phyloP scores from a whole-genome alignment of 53 echinoderm and acorn worm species.

The Pentamera pediparva region DNA sequence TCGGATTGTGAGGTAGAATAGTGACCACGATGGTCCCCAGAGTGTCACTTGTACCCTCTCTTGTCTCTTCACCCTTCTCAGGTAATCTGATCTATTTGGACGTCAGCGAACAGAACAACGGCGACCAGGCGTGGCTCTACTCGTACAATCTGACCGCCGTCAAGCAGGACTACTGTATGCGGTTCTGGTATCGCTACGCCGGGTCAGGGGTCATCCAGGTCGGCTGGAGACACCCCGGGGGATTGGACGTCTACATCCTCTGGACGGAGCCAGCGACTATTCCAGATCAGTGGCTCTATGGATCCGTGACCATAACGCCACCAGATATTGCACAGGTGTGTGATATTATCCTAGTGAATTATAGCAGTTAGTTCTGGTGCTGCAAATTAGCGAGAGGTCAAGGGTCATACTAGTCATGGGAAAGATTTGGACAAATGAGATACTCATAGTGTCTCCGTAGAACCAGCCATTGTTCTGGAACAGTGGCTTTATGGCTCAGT shows the following conservation, averaged over 20 bases:
- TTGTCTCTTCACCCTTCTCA: background rate
- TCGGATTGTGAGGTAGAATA: background rate
- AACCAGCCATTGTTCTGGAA: too few relatives aligned
- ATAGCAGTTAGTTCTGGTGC: too few relatives aligned
- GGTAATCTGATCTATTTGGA: slow-evolving; percentile 4
- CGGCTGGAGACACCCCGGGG: slow-evolving; percentile 2
- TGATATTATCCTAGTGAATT: background rate
- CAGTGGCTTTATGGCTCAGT: too few relatives aligned
- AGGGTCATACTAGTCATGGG: too few relatives aligned
- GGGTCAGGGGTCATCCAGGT: slow-evolving; percentile 10
- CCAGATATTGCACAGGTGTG: slow-evolving; percentile 19
- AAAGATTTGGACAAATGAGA: too few relatives aligned
- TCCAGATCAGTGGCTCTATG: background rate
- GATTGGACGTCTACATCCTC: background rate
- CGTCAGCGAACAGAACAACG: background rate
- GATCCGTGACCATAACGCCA: slow-evolving; percentile 1
- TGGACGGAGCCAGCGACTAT: slow-evolving; percentile 6
- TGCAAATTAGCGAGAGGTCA: background rate
- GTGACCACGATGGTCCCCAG: too few relatives aligned
- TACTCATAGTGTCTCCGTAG: too few relatives aligned
- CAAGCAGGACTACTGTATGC: slow-evolving; percentile 10
- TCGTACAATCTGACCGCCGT: slow-evolving; percentile 11
- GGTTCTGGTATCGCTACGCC: slow-evolving; percentile 20
- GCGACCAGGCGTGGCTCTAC: slow-evolving; percentile 21
- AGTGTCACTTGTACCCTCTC: background rate